phyloP scores from a whole-genome alignment of 2,888 invertebrate genomes.

The Teleogryllus oceanicus region DNA sequence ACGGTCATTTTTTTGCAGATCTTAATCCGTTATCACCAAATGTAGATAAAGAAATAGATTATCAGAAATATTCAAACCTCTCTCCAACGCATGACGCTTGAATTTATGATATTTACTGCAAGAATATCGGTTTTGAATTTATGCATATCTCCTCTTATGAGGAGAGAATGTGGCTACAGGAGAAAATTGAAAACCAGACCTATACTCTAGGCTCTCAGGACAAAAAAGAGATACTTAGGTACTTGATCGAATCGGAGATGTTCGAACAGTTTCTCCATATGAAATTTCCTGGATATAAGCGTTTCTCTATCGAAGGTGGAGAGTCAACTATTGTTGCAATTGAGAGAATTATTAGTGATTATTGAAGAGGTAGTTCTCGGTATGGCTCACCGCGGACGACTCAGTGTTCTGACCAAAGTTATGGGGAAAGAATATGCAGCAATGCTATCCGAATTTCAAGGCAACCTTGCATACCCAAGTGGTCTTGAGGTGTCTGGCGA shows the following conservation, averaged over 20 bases:
- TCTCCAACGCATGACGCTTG: too few species aligned
- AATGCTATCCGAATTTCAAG: slow-evolving; percentile 83
- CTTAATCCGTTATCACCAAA: too few species aligned
- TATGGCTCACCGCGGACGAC: slow-evolving; percentile 78
- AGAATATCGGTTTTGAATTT: slow-evolving; percentile 59
- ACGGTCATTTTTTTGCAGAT: too few species aligned
- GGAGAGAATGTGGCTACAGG: not conserved
- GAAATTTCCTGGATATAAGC: slow-evolving; percentile 76
- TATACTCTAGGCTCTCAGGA: not conserved
- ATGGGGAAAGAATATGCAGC: slow-evolving; percentile 87
- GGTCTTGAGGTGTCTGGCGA: slow-evolving; percentile 83
- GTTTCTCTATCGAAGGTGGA: slow-evolving; percentile 75
- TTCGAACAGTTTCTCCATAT: slow-evolving; percentile 73
- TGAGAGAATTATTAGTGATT: slow-evolving; percentile 60
- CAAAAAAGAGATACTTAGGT: not conserved
- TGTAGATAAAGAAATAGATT: too few species aligned
- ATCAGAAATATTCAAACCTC: too few species aligned
- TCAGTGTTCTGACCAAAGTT: slow-evolving; percentile 85
- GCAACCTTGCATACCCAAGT: slow-evolving; percentile 75
- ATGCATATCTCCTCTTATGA: slow-evolving; percentile 58
- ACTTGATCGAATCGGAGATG: slow-evolving; percentile 22
- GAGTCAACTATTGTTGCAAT: slow-evolving; percentile 73
- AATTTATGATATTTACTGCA: too few species aligned
- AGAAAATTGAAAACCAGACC: not conserved
- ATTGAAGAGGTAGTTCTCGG: slow-evolving; percentile 59